phyloP scores from a whole-genome alignment of 2,888 invertebrate species.

The Phragmatobia fuliginosa region DNA sequence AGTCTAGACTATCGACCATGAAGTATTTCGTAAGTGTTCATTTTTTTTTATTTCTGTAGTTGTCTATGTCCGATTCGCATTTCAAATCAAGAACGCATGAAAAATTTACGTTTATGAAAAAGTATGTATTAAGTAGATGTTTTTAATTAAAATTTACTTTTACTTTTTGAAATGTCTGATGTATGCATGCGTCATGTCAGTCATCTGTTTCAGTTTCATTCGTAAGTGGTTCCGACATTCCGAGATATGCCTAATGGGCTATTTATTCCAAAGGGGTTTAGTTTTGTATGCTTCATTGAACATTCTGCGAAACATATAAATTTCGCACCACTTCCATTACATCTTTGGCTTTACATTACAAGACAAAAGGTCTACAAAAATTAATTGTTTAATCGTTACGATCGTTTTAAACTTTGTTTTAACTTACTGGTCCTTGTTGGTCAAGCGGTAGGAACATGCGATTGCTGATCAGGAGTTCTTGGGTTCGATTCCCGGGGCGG shows the following conservation, averaged over 20 bases:
- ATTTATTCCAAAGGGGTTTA: constrained; percentile 28
- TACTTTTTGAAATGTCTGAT: constrained; percentile 2
- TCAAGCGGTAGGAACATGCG: no score
- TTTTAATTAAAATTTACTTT: constrained; percentile 10
- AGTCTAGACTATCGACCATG: constrained; percentile 14
- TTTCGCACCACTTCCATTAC: constrained; percentile 43
- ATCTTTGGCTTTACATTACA: constrained; percentile 31
- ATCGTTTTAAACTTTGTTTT: no score
- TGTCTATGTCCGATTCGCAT: background rate
- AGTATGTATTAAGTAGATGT: no score
- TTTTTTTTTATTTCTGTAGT: background rate
- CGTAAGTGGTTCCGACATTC: constrained; percentile 25
- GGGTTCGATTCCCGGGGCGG: no score
- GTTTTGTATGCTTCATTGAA: background rate
- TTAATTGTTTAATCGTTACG: background rate
- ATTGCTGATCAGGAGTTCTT: no score
- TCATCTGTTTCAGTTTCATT: constrained; percentile 6
- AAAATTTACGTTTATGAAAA: background rate
- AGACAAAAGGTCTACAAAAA: background rate
- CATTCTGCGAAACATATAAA: constrained; percentile 13
- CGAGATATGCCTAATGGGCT: constrained; percentile 20
- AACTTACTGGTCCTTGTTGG: no score
- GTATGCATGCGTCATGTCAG: constrained; percentile 18
- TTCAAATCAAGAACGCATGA: background rate
- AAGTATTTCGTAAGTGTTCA: constrained; percentile 18